phyloP scores from a whole-genome alignment of 2,888 invertebrate genomes.

The Nymphalis polychloros region DNA sequence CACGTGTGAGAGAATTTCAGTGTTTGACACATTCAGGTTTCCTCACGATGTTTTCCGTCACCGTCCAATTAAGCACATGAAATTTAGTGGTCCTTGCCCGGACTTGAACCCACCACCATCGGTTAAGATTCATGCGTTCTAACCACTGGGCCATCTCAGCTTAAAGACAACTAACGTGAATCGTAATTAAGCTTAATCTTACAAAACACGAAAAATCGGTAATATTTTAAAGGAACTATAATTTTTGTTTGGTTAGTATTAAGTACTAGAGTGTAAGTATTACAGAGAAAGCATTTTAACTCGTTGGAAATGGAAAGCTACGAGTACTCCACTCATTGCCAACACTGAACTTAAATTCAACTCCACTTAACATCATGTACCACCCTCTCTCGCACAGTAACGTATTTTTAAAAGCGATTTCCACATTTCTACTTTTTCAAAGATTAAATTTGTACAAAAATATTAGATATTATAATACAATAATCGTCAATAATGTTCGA shows the following conservation, averaged over 20 bases:
- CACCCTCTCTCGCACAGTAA: slow-evolving; percentile 25
- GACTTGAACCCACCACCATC: no score
- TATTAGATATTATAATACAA: neutral
- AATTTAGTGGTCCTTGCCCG: no score
- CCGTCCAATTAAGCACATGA: neutral
- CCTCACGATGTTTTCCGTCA: neutral
- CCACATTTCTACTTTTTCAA: slow-evolving; percentile 10
- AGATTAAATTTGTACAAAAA: neutral
- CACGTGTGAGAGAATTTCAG: no score
- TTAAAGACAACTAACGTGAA: no score
- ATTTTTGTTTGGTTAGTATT: neutral
- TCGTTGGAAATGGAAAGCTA: slow-evolving; percentile 17
- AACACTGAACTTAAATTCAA: slow-evolving; percentile 25
- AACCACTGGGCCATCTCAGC: no score
- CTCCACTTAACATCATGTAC: slow-evolving; percentile 29
- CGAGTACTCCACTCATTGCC: slow-evolving; percentile 20
- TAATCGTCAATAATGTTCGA: no score
- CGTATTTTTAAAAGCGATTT: slow-evolving; percentile 22
- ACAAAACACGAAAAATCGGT: no score
- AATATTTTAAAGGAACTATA: neutral
- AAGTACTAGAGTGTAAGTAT: neutral
- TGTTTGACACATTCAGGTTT: neutral
- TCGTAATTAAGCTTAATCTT: no score
- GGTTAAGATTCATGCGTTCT: no score
- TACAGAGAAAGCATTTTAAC: slow-evolving; percentile 11